phyloP scores from a whole-genome alignment of 2,797 vertebrate genomes.

The Cephalopachus bancanus region DNA sequence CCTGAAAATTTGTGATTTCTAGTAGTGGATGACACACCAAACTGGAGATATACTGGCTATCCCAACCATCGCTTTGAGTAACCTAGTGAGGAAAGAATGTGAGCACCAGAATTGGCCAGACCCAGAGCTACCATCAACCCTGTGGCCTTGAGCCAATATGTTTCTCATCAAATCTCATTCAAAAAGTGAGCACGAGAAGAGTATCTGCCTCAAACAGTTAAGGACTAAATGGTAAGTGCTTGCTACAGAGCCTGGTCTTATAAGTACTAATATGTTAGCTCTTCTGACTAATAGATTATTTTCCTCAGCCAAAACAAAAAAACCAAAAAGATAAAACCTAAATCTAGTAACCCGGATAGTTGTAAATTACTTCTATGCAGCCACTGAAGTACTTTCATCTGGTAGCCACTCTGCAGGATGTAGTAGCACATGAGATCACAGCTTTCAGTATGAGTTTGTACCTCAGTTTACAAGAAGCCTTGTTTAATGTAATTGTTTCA shows the following conservation, averaged over 20 bases:
- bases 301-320: not conserved
- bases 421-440: not conserved
- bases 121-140: not conserved
- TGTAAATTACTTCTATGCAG: not conserved
- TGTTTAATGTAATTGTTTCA: not conserved
- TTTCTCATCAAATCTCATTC: not conserved
- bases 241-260: not conserved
- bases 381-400: not conserved
- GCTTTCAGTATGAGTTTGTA: not conserved
- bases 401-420: not conserved
- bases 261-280: too few species aligned
- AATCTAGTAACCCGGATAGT: not conserved
- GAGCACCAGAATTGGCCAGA: not conserved
- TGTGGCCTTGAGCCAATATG: not conserved
- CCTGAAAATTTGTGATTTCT: not conserved
- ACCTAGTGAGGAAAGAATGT: not conserved
- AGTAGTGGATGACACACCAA: not conserved
- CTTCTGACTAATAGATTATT: not conserved
- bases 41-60: not conserved
- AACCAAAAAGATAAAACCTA: not conserved
- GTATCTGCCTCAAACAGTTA: not conserved
- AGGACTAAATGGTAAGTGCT: not conserved
- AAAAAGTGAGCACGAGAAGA: not conserved
- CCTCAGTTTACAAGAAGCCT: not conserved
- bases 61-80: not conserved